phyloP scores from a whole-genome alignment of 2,797 vertebrate species.

The Chromobotia macracanthus region DNA sequence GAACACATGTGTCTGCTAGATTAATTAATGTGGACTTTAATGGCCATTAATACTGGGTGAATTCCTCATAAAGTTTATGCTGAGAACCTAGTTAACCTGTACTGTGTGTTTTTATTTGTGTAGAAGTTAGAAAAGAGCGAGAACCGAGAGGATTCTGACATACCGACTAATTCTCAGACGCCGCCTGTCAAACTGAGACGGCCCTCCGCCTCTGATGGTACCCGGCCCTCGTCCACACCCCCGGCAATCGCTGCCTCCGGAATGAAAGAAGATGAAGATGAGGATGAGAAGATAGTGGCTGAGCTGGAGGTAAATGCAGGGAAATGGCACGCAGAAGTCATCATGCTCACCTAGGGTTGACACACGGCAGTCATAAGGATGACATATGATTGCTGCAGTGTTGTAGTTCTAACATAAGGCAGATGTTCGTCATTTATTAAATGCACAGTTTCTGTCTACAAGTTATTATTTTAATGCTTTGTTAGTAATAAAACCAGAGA shows the following conservation, averaged over 20 bases:
- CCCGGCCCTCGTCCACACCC: constrained; percentile 88
- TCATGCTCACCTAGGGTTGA: background rate
- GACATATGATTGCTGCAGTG: no score
- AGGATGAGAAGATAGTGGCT: constrained; percentile 89
- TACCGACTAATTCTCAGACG: constrained; percentile 71
- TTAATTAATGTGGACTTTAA: no score
- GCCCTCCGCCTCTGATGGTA: constrained; percentile 83
- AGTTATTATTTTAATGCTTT: background rate
- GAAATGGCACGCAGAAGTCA: background rate
- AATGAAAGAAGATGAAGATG: constrained; percentile 85
- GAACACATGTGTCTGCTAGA: no score
- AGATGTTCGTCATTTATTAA: background rate
- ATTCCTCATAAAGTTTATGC: background rate
- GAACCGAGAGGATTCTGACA: constrained; percentile 86
- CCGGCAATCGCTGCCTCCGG: constrained; percentile 88
- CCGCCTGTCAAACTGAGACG: constrained; percentile 89
- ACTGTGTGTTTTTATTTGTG: background rate
- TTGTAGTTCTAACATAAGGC: no score
- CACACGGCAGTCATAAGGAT: background rate
- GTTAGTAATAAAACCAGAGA: background rate
- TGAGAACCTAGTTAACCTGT: background rate
- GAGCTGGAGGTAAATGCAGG: constrained; percentile 87
- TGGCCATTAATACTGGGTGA: no score
- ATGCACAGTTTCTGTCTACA: no score
- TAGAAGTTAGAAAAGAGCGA: constrained; percentile 81